Conservation (phyloP, 2,113 vertebrate genomes). For the Grammomys dolichurus region DNA sequence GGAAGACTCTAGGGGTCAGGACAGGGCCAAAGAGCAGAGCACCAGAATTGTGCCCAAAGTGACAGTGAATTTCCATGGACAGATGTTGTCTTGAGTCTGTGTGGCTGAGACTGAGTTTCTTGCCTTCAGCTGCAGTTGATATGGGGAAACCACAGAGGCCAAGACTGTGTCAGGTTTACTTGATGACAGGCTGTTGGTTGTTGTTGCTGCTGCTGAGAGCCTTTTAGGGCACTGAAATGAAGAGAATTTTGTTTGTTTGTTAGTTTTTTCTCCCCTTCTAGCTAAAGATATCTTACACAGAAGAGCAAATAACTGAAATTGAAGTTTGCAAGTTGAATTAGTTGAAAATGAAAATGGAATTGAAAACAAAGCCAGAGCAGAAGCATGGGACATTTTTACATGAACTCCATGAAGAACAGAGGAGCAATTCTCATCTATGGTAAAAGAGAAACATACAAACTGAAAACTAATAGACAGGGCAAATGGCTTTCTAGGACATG, state of each 20-base stretch:
- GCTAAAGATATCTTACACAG: not conserved
- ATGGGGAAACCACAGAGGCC: not conserved
- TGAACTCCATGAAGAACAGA: constrained; percentile 19
- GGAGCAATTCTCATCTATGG: not conserved
- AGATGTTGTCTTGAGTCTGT: not conserved
- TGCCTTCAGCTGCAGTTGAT: not conserved
- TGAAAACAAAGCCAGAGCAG: not conserved
- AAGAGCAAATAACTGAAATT: constrained; percentile 67
- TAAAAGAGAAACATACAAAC: not conserved
- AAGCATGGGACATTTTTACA: not conserved
- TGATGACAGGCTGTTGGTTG: not conserved
- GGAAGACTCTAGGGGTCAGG: not conserved
- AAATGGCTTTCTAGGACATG: constrained; percentile 31
- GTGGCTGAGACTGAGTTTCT: not conserved
- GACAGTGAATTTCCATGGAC: not conserved
- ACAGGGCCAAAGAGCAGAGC: not conserved
- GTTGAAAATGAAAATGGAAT: constrained; percentile 46
- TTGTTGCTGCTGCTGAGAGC: not conserved
- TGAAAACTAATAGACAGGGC: constrained; percentile 38
- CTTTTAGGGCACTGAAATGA: not conserved
- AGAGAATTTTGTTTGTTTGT: not conserved
- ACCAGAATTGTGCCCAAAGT: not conserved
- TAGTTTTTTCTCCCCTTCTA: not conserved
- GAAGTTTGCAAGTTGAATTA: constrained; percentile 12
- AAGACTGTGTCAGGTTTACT: not conserved